Evolutionary conservation across 2,113 vertebrate species (phyloP).

Genomic region (Sisor rabdophorus): DNA sequence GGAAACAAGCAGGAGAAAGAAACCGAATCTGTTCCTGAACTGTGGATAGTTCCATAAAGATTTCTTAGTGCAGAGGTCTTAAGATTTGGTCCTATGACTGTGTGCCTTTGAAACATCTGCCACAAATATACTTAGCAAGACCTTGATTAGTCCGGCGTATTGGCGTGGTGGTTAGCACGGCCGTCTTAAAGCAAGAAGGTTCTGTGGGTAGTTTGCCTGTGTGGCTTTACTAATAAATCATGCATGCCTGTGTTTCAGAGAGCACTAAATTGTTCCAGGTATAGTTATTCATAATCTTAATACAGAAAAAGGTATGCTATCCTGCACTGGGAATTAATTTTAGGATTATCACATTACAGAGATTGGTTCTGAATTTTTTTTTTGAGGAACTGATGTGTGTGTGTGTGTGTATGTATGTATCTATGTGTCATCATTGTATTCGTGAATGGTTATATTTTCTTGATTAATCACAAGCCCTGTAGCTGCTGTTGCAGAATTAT

Average conservation of each 20-base stretch:
- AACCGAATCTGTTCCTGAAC: too few relatives aligned
- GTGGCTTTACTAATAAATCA: constrained; percentile 15
- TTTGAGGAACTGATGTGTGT: neutral
- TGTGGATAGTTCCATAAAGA: too few relatives aligned
- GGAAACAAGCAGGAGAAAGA: too few relatives aligned
- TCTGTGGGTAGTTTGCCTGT: too few relatives aligned
- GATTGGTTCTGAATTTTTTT: neutral
- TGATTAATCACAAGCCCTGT: constrained; percentile 47
- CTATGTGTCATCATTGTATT: neutral
- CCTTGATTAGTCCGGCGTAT: too few relatives aligned
- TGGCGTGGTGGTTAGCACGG: too few relatives aligned
- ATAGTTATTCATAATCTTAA: constrained; percentile 7
- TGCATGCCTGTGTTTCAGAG: neutral
- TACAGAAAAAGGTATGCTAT: neutral
- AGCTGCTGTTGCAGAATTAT: constrained; percentile 27
- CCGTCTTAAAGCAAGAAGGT: too few relatives aligned
- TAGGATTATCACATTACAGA: neutral
- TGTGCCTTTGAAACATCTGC: too few relatives aligned
- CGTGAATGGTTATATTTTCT: constrained; percentile 40
- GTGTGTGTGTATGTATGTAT: neutral
- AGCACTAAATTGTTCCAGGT: neutral
- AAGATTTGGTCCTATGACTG: too few relatives aligned
- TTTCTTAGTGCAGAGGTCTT: too few relatives aligned
- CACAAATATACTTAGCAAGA: too few relatives aligned
- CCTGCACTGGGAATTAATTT: neutral